Evolutionary conservation across 64 coral and sea anemone genomes (phyloP).

Genomic region (Montipora efflorescens): DNA sequence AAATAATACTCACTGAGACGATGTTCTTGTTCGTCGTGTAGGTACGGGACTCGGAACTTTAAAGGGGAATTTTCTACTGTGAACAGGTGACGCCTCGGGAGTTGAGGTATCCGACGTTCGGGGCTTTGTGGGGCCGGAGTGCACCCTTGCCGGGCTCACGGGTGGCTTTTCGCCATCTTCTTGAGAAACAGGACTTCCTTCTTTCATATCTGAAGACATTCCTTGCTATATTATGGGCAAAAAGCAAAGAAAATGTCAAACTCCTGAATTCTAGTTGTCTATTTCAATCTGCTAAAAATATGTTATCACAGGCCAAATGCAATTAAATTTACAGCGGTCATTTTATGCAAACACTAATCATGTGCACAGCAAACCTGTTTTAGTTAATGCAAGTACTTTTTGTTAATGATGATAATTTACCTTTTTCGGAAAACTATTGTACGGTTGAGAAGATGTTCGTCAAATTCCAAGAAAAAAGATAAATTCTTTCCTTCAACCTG

Average conservation of each 20-base stretch:
- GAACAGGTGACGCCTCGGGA: constrained; percentile 52
- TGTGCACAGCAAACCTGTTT: neutral
- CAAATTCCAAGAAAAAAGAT: neutral
- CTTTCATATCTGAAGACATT: constrained; percentile 61
- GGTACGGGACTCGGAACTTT: constrained; percentile 87
- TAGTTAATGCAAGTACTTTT: neutral
- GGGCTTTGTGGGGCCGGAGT: neutral
- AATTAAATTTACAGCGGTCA: neutral
- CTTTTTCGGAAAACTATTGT: neutral
- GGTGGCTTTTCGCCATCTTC: constrained; percentile 15
- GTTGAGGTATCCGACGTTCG: neutral
- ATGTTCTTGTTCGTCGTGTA: constrained; percentile 92
- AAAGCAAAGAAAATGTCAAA: neutral
- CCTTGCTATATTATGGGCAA: neutral
- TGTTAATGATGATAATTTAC: neutral
- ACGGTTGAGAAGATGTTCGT: too few relatives aligned
- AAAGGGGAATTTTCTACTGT: constrained; percentile 63
- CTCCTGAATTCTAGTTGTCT: neutral
- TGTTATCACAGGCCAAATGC: neutral
- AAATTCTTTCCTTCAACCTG: neutral
- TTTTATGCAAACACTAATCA: neutral
- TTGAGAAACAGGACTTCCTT: neutral
- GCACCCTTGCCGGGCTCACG: neutral
- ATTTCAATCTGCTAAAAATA: neutral
- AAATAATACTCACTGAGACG: constrained; percentile 84